phyloP scores from a whole-genome alignment of 2,797 vertebrate genomes.

The Platyrinchus mystaceus region DNA sequence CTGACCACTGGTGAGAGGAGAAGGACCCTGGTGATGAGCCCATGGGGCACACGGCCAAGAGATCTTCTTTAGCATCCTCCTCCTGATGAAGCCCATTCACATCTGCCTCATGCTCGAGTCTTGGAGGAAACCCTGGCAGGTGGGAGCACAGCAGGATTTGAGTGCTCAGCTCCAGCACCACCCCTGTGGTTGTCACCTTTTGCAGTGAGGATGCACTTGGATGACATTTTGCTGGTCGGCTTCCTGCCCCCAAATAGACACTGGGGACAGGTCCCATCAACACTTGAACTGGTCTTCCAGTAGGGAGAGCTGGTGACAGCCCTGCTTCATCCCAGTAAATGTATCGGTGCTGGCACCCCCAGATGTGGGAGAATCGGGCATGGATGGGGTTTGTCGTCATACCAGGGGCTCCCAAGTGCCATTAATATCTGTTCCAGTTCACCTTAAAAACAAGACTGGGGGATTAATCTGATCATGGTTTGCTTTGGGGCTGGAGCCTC shows the following conservation, averaged over 20 bases:
- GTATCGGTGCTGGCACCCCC: not conserved
- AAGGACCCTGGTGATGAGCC: not conserved
- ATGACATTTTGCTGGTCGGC: not conserved
- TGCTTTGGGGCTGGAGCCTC: not conserved
- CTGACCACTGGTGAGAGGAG: not conserved
- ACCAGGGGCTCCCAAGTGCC: not conserved
- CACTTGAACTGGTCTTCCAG: not conserved
- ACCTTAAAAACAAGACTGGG: not conserved
- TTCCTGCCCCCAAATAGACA: not conserved
- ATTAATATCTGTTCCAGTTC: not conserved
- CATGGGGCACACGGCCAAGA: not conserved
- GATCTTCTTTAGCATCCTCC: not conserved
- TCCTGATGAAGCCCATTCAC: not conserved
- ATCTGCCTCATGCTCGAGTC: fast-evolving
- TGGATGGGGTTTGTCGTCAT: not conserved
- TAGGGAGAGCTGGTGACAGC: not conserved
- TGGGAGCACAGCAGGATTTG: not conserved
- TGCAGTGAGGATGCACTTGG: not conserved
- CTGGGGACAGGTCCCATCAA: not conserved
- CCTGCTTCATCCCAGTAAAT: not conserved
- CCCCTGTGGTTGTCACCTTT: not conserved
- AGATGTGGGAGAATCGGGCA: fast-evolving
- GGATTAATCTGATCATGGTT: not conserved
- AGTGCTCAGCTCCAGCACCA: not conserved
- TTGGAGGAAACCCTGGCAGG: not conserved